A percentile compares a stretch with the other conserved stretches of the same genome.
Conservation (phyloP, 2,797 vertebrate species). For the Coilia nasus region DNA sequence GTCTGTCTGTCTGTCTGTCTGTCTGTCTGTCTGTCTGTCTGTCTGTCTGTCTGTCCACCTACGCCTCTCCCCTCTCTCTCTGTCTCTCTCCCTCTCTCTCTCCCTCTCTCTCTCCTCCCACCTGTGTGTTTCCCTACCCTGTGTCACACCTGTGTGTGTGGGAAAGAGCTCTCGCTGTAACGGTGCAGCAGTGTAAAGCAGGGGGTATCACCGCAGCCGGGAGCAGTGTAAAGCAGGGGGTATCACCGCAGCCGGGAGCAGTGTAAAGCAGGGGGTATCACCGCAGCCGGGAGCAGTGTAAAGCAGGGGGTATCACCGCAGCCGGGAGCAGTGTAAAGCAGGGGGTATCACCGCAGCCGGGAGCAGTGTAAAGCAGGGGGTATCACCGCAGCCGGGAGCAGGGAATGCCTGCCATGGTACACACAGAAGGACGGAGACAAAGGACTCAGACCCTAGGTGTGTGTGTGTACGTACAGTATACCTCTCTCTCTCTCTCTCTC, state of each 20-base stretch:
- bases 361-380: background rate
- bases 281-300: slow-evolving; percentile 28
- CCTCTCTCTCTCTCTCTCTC: no score
- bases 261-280: background rate
- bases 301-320: background rate
- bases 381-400: slow-evolving; percentile 24
- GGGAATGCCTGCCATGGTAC: background rate
- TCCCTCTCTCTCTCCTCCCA: slow-evolving; percentile 47
- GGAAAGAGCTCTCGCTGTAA: background rate
- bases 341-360: slow-evolving; percentile 18
- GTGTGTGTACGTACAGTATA: background rate
- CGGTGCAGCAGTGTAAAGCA: background rate
- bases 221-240: background rate
- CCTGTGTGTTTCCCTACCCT: background rate
- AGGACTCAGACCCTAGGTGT: background rate
- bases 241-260: slow-evolving; percentile 24
- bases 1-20: no score
- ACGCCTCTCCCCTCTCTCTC: slow-evolving; percentile 33
- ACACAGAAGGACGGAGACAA: background rate
- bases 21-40: slow-evolving; percentile 38
- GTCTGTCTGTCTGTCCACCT: slow-evolving; percentile 51
- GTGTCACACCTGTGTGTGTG: background rate
- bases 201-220: slow-evolving; percentile 18
- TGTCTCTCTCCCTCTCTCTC: slow-evolving; percentile 7
- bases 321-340: slow-evolving; percentile 34